These are phyloP conservation scores for Cotesia typhae DNA, from an alignment of 1,140 invertebrate genomes.

Conservation along the genomic window DNA sequence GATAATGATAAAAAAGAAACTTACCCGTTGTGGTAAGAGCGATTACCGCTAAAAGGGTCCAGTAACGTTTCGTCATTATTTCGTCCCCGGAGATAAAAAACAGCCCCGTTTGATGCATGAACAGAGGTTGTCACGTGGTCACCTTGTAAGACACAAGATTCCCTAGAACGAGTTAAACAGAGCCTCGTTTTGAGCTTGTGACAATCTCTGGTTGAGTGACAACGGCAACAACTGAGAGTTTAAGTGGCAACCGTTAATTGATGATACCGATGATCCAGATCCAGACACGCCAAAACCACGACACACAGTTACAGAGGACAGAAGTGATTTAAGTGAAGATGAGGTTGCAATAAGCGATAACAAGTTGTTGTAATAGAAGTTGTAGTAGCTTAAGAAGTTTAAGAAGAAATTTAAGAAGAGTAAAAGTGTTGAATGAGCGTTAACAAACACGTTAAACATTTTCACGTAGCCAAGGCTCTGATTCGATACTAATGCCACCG, in stretches of 20 bases:
- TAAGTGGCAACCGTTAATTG: not conserved
- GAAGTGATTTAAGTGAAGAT: too few species aligned
- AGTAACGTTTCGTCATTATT: conserved; percentile 63
- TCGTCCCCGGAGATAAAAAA: conserved; percentile 23
- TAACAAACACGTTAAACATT: conserved; percentile 12
- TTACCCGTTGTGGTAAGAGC: conserved; percentile 64
- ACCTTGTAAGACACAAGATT: conserved; percentile 46
- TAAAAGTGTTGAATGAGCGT: conserved; percentile 7
- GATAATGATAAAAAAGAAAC: conserved; percentile 42
- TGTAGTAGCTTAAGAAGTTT: not conserved
- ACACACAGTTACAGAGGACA: too few species aligned
- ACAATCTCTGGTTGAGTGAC: conserved; percentile 12
- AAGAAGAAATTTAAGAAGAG: conserved; percentile 1
- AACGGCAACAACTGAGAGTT: not conserved
- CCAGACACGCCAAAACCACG: too few species aligned
- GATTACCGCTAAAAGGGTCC: conserved; percentile 64
- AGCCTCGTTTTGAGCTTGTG: conserved; percentile 8
- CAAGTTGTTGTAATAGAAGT: not conserved
- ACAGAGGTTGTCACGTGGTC: conserved; percentile 43
- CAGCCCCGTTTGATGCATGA: conserved; percentile 29
- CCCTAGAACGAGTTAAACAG: conserved; percentile 32
- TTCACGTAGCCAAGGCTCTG: conserved; percentile 1
- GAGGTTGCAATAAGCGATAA: not conserved
- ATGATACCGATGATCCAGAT: not conserved
- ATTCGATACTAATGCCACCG: too few species aligned